A percentile compares a stretch with the other conserved stretches of the same genome.
Conservation (phyloP, 2,113 vertebrate species). For the Ophthalmolycus amberensis region DNA sequence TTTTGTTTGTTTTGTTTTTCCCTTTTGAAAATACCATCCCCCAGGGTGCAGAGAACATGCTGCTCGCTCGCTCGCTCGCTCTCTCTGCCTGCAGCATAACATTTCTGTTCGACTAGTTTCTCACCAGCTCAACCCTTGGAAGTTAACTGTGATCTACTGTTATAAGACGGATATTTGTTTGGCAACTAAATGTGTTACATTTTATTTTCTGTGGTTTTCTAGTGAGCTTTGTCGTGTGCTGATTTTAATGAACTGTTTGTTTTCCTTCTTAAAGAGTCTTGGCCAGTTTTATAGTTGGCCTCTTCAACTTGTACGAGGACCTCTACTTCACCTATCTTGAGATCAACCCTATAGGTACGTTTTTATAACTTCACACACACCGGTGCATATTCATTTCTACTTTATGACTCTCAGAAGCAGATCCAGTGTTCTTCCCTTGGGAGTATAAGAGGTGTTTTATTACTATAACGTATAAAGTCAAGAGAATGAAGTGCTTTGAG, state of each 20-base stretch:
- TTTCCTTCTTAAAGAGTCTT: conserved; percentile 83
- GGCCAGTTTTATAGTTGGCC: conserved; percentile 92
- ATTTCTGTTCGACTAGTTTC: not conserved
- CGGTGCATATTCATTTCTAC: not conserved
- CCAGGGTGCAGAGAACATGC: conserved; percentile 11
- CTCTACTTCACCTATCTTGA: conserved; percentile 98
- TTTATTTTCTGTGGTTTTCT: not conserved
- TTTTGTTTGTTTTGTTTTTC: not conserved
- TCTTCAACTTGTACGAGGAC: conserved; percentile 96
- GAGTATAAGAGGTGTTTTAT: not conserved
- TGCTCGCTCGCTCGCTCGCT: no score
- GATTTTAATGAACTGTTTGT: conserved; percentile 2
- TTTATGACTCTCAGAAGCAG: not conserved
- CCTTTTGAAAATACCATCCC: not conserved
- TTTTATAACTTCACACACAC: not conserved
- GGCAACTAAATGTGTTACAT: not conserved
- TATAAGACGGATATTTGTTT: not conserved
- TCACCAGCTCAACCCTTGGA: not conserved
- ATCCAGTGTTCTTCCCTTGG: not conserved
- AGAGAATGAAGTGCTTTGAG: not conserved
- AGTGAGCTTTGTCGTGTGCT: not conserved
- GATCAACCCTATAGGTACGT: conserved; percentile 96
- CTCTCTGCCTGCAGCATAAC: not conserved
- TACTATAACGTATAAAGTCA: not conserved
- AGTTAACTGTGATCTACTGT: not conserved